Evolutionary conservation across 2,113 vertebrate species (phyloP).

Genomic region (Electrona antarctica): DNA sequence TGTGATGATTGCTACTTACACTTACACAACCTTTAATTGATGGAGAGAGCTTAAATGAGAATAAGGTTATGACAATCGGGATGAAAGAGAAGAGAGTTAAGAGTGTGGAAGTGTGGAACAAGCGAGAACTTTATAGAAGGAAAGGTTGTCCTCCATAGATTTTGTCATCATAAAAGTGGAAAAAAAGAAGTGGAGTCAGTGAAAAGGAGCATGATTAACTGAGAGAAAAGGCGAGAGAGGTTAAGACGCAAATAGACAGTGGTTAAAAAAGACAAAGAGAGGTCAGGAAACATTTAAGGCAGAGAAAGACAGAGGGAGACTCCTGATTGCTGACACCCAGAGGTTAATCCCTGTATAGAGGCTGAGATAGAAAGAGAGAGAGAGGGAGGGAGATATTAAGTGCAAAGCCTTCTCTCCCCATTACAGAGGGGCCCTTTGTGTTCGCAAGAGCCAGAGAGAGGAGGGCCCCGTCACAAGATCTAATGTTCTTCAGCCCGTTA

Average conservation of each 20-base stretch:
- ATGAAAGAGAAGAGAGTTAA: no score
- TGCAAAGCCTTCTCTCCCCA: slow-evolving; percentile 22
- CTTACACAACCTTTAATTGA: no score
- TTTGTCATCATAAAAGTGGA: background rate
- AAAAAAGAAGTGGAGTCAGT: background rate
- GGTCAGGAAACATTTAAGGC: background rate
- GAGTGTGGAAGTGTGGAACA: no score
- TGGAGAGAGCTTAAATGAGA: no score
- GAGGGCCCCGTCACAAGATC: slow-evolving; percentile 44
- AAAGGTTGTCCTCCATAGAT: no score
- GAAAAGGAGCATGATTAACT: slow-evolving; percentile 27
- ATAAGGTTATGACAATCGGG: no score
- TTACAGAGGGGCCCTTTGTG: slow-evolving; percentile 51
- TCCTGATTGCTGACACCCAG: no score
- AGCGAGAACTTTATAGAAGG: no score
- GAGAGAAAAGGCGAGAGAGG: slow-evolving; percentile 28
- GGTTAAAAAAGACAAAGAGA: slow-evolving; percentile 11
- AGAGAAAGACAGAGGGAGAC: slow-evolving; percentile 5
- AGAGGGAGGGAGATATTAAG: slow-evolving; percentile 38
- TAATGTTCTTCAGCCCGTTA: slow-evolving; percentile 36
- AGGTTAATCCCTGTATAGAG: background rate
- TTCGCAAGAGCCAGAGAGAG: slow-evolving; percentile 23
- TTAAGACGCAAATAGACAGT: slow-evolving; percentile 22
- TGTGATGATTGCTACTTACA: no score
- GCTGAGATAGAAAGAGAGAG: slow-evolving; percentile 13